Evolutionary conservation across 2,888 invertebrate genomes (phyloP).

Genomic region (Lycocerus yunnanus): DNA sequence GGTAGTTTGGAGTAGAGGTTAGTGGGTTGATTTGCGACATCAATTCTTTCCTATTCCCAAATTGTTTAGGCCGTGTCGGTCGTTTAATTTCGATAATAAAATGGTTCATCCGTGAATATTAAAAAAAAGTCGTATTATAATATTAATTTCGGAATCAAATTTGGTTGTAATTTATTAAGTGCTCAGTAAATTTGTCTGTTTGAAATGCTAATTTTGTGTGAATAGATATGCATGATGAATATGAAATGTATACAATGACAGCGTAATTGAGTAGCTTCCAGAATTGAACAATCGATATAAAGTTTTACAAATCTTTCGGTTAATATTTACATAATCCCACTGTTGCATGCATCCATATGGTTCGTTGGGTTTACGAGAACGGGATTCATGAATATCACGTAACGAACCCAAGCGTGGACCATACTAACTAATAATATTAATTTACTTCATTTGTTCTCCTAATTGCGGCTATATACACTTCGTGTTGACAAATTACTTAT

Average conservation of each 20-base stretch:
- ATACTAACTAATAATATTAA: constrained; percentile 45
- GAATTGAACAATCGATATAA: neutral
- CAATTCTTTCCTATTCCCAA: too few relatives aligned
- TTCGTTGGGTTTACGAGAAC: neutral
- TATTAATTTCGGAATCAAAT: neutral
- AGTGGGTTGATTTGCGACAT: too few relatives aligned
- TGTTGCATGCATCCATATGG: neutral
- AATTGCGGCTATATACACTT: constrained; percentile 33
- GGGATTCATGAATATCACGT: constrained; percentile 39
- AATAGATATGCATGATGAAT: constrained; percentile 32
- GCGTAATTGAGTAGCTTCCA: constrained; percentile 33
- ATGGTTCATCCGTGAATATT: too few relatives aligned
- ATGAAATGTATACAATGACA: constrained; percentile 35
- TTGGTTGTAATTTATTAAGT: neutral
- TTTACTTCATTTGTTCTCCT: constrained; percentile 45
- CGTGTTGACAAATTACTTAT: constrained; percentile 33
- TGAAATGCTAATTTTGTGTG: constrained; percentile 10
- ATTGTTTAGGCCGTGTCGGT: too few relatives aligned
- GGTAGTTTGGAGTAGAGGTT: too few relatives aligned
- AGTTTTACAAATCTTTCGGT: neutral
- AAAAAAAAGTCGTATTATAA: neutral
- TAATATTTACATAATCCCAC: neutral
- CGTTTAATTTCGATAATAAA: too few relatives aligned
- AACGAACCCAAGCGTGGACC: constrained; percentile 41
- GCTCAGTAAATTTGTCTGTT: neutral